Base-by-base conservation (phyloP, 2,888 invertebrate genomes). In the Exocentrus adspersus region DNA sequence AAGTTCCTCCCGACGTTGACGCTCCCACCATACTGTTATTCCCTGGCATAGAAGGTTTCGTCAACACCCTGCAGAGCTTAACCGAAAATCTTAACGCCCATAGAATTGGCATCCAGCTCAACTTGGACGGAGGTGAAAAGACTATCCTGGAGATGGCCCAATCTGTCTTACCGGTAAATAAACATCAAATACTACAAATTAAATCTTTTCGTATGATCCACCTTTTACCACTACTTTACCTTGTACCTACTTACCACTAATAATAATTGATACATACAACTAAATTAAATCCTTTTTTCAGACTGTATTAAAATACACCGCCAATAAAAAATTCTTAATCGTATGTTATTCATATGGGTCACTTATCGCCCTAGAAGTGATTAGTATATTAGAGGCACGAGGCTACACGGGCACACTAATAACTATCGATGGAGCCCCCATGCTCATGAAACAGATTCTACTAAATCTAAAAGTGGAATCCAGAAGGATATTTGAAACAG, bases 301-400 rank as follows among this genome's bases (percentile, higher is more conserved):
- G 90, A 80, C 86, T 58, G 82, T 90, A 1, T 84, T 87, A 65
- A 81, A 85, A 41, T 82, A 85, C 6, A 75, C 88, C 7, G 79
- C 85, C 0, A 87, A 85, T 0, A 83, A 84, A 0, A 84, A 87
- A 52, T 95, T 92, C 83, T 87, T 88, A 62, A 79, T 98, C 0
- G 86, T 92, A n/a, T 96, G 93, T 1, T 97, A 98, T 84, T 98
- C 97, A 10, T 97, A 90, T 77, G 98, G 98, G 46, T 85, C 90
- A 0, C 81, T 92, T 17, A 84, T 95, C 14, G 90, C 92, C 0
- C 81, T 96, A 58, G 93, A 95, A 79, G 83, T 97, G 64, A 91
- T 90, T 2, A 83, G 88, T 6, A 85, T 87, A 74, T 83, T 97
- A 30, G 94, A 94, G 80, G 83, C 81, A 5, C 84, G 86, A 74